Evolutionary conservation across 2,888 invertebrate genomes (phyloP), one percentile per base, ranked within the genome.

Genomic region (Luperina testacea): DNA sequence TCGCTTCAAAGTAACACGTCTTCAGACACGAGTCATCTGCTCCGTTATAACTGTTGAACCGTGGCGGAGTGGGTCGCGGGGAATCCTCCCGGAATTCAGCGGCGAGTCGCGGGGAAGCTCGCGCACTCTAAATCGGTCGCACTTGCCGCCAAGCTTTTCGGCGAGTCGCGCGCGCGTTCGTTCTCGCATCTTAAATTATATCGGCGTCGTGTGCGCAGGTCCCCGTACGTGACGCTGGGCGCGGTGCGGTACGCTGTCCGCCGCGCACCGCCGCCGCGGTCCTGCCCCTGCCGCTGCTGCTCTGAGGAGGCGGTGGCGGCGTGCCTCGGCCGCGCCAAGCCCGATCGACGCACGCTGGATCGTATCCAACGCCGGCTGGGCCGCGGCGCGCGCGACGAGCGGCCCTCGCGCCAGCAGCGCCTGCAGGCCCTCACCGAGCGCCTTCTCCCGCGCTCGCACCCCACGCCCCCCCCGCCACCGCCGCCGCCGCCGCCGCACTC

Each of bases 361-460:
- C 98, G 98, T 90, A 97, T 98, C 95, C 98, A 98, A 94, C 98
- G 98, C 95, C 98, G 98, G 94, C 98, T 98, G 97, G 98, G 97
- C 94, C 95, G 96, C 94, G 95, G 95, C 93, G 93, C 95, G 92
- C 95, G 96, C 93, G 95, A 96, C 94, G 96, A 96, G 94, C 95
- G 95, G 94, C 95, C 95, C 94, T 94, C 94, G 94, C 95, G 96
- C 92, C 95, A 97, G 92, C 98, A 98, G 92, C 98, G 98, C 94
- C 97, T 98, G 86, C 98, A 98, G 94, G 98, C 98, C 94, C 97
- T 98, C 91, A 98, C 98, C 77, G 98, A 98, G 94, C 97, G 98
- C 86, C 97, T 98, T 83, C 98, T 98, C 94, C 98, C 98, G 86
- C 97, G 97, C 90, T 90, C 94, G 72, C 90, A 92, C 87, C 91